Evolutionary conservation across 2,888 invertebrate species (phyloP).

Genomic region (Mimachlamys varia): DNA sequence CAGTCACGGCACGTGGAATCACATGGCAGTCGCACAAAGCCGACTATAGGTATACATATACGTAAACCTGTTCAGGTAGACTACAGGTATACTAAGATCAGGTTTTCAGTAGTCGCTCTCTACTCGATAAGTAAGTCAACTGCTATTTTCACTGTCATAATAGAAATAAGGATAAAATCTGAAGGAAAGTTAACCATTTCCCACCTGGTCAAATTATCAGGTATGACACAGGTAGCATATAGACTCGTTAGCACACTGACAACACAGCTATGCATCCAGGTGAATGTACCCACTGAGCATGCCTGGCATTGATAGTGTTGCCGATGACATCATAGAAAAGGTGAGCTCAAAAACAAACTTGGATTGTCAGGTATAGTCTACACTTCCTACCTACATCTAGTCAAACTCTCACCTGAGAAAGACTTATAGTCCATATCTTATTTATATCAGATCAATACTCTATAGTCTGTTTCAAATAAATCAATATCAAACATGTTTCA

Average conservation of each 20-base stretch:
- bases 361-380: background rate
- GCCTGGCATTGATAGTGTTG: conserved; percentile 22
- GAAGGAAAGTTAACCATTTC: background rate
- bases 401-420: conserved; percentile 6
- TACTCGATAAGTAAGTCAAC: background rate
- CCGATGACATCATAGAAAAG: conserved; percentile 6
- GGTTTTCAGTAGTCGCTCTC: background rate
- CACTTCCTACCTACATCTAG: background rate
- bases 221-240: conserved; percentile 28
- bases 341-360: conserved; percentile 31
- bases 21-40: background rate
- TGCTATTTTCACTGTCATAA: background rate
- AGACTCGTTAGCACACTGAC: conserved; percentile 21
- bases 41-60: background rate
- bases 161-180: background rate
- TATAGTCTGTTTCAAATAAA: conserved; percentile 28
- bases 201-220: background rate
- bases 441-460: background rate
- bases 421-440: conserved; percentile 13
- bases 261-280: conserved; percentile 24
- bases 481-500: background rate
- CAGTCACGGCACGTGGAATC: background rate
- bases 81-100: background rate
- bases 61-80: background rate
- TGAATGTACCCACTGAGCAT: conserved; percentile 10